Evolutionary conservation across 2,888 invertebrate genomes (phyloP).

Genomic region (Dugesia japonica): DNA sequence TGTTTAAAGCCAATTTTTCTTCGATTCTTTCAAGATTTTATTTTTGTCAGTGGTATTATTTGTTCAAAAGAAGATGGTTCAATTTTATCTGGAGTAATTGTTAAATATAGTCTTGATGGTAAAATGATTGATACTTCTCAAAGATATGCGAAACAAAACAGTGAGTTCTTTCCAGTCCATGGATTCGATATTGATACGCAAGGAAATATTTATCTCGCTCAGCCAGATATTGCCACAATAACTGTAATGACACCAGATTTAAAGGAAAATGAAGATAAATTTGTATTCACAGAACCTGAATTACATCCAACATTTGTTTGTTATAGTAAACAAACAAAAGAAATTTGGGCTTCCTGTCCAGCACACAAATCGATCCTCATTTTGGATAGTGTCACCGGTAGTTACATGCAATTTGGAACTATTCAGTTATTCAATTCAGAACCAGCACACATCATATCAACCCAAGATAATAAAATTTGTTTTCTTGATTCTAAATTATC

Average conservation of each 20-base stretch:
- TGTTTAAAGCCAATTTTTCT: not conserved
- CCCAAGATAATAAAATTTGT: constrained; percentile 20
- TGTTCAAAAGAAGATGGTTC: not conserved
- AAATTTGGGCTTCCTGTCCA: constrained; percentile 28
- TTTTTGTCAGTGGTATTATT: constrained; percentile 17
- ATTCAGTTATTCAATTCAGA: constrained; percentile 20
- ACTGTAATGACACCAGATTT: not conserved
- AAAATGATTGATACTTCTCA: constrained; percentile 5
- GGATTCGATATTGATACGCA: constrained; percentile 23
- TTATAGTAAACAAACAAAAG: not conserved
- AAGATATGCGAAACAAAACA: not conserved
- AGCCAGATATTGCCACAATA: not conserved
- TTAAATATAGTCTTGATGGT: constrained; percentile 17
- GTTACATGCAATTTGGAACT: constrained; percentile 22
- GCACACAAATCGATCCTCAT: constrained; percentile 21
- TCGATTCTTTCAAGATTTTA: not conserved
- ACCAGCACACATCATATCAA: constrained; percentile 22
- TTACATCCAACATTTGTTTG: constrained; percentile 20
- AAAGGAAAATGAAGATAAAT: constrained; percentile 20
- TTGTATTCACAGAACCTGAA: constrained; percentile 2
- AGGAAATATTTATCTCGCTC: not conserved
- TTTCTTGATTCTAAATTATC: constrained; percentile 4
- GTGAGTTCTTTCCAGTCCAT: constrained; percentile 21
- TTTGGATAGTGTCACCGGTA: not conserved
- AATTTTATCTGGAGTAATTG: not conserved